phyloP scores from a whole-genome alignment of 2,113 vertebrate species.

The Syrmaticus mikado region DNA sequence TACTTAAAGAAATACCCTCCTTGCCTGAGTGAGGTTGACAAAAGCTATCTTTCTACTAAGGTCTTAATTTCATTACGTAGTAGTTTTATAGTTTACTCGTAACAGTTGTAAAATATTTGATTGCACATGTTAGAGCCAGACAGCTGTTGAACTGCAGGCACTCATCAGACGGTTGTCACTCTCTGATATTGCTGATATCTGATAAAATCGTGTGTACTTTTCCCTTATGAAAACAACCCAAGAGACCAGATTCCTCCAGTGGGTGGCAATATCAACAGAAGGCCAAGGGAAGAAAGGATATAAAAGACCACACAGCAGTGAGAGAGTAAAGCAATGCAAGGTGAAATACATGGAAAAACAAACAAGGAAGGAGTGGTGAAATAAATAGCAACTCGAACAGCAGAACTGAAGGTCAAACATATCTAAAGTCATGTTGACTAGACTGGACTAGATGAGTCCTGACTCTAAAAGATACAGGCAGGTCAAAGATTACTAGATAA shows the following conservation, averaged over 20 bases:
- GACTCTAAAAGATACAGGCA: constrained; percentile 34
- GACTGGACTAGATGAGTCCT: not conserved
- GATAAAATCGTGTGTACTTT: not conserved
- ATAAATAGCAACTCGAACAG: not conserved
- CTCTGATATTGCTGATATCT: not conserved
- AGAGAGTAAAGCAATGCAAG: not conserved
- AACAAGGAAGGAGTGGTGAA: not conserved
- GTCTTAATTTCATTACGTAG: not conserved
- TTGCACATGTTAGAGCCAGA: not conserved
- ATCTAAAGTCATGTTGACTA: not conserved
- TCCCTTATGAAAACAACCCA: not conserved
- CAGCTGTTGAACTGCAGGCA: not conserved
- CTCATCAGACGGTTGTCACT: not conserved
- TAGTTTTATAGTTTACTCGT: not conserved
- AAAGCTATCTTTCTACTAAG: not conserved
- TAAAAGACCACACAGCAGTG: not conserved
- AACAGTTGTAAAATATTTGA: not conserved
- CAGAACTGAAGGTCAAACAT: not conserved
- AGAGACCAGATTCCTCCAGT: not conserved
- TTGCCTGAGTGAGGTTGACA: not conserved
- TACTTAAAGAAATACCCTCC: not conserved
- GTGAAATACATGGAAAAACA: not conserved
- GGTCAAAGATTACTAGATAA: not conserved
- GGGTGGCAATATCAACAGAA: not conserved
- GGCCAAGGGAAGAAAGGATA: not conserved